Conservation (phyloP, 2,888 invertebrate genomes). For the Cephus pulcher region DNA sequence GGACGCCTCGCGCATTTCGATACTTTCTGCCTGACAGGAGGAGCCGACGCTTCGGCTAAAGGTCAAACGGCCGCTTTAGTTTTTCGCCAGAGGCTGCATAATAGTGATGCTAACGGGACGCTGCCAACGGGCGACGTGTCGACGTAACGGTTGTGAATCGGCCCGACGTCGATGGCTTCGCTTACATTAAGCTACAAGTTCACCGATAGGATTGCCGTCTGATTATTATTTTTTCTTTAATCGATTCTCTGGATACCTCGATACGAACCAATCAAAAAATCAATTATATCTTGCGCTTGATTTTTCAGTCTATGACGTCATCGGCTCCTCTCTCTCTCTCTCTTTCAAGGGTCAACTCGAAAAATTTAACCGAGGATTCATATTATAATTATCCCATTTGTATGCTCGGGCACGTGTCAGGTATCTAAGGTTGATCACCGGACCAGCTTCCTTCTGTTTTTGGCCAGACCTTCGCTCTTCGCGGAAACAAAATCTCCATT, state of each 20-base stretch:
- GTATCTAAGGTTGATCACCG: not conserved
- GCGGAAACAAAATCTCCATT: not conserved
- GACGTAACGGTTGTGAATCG: slow-evolving; percentile 47
- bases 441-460: not conserved
- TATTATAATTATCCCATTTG: not conserved
- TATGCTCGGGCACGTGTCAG: not conserved
- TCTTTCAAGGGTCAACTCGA: not conserved
- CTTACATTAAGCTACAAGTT: not conserved
- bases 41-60: not conserved
- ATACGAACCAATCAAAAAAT: too few species aligned
- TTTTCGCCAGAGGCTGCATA: slow-evolving; percentile 9
- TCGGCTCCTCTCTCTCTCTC: not conserved
- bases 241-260: too few species aligned
- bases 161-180: slow-evolving; percentile 20
- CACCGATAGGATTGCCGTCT: not conserved
- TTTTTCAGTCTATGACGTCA: not conserved
- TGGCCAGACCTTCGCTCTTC: not conserved
- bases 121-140: not conserved
- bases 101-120: slow-evolving; percentile 4
- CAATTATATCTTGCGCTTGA: not conserved
- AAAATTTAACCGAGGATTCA: not conserved
- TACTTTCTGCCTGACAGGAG: not conserved
- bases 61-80: not conserved
- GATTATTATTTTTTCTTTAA: not conserved
- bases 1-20: not conserved